These are phyloP conservation scores for Dioctria rufipes DNA, from an alignment of 2,888 invertebrate species.

Conservation along the genomic window DNA sequence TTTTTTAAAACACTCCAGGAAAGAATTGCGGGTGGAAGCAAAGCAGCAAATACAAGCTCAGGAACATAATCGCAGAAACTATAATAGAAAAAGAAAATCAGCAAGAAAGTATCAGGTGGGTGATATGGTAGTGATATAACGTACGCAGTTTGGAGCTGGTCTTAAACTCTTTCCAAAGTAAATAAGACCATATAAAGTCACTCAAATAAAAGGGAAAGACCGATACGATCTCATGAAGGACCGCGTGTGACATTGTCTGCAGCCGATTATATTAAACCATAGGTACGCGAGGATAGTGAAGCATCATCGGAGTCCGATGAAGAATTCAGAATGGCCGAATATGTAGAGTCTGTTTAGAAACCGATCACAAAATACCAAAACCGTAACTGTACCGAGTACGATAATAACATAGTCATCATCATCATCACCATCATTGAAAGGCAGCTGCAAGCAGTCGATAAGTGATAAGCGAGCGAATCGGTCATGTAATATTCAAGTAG, in stretches of 20 bases:
- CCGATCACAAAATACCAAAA: too few relatives aligned
- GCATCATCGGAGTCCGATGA: too few relatives aligned
- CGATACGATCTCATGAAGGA: constrained; percentile 34
- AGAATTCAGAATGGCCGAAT: too few relatives aligned
- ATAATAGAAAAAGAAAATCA: constrained; percentile 7
- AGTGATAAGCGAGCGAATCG: too few relatives aligned
- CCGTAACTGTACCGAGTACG: too few relatives aligned
- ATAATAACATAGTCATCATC: too few relatives aligned
- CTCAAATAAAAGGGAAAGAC: constrained; percentile 1
- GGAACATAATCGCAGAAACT: background rate
- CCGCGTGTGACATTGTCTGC: background rate
- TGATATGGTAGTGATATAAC: background rate
- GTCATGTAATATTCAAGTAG: too few relatives aligned
- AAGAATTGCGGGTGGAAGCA: background rate
- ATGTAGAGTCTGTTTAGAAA: too few relatives aligned
- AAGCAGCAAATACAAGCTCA: constrained; percentile 58
- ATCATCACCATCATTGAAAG: too few relatives aligned
- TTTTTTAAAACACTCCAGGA: background rate
- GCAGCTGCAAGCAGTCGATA: too few relatives aligned
- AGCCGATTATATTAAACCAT: too few relatives aligned
- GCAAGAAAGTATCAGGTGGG: background rate
- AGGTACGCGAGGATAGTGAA: too few relatives aligned
- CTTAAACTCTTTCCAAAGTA: constrained; percentile 15
- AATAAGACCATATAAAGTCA: constrained; percentile 23
- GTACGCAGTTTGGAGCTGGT: constrained; percentile 45